Evolutionary conservation across 2,113 vertebrate species (phyloP), one percentile per base, ranked within the genome.

Genomic region (Hiodon tergisus): DNA sequence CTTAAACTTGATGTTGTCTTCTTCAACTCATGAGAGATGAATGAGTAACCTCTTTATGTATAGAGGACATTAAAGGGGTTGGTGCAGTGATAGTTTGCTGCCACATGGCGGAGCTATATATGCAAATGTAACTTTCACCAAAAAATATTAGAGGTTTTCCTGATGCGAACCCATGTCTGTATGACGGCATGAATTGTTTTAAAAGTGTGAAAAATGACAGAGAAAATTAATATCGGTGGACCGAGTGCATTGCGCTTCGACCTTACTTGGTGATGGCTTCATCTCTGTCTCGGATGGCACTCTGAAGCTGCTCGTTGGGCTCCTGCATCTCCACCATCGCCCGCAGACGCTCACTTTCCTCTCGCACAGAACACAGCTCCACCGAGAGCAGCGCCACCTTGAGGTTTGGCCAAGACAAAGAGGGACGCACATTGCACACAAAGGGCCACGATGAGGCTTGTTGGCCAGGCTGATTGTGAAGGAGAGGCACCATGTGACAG

Each of bases 221-320:
- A 48, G 7, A 73, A 5, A 69, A 78, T 63, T 10, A 62, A 9
- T 17, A 54, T 54, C 16, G 31, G 5, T 54, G 68, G 48, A 9
- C 13, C 17, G 53, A 6, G 46, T 68, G 76, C 10, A 10, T 31
- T 16, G 51, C 7, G 16, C 9, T 67, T 52, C 52, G 52, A 58
- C 54, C 92, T 73, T 91, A 98, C 97, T 98, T 98, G 79, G 96
- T 90, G 47, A 99, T 98, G 81, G 96, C 97, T 31, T 98, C 95
- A 0, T 99, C 97, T 73, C 96, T 81, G 89, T 98, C 97, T 86
- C 91, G 87, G 85, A 99, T 94, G n/a, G 97, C 97, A 65, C 93
- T 98, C 87, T 95, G 90, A 71, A 99, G 93, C 86, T 87, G 94
- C 61, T 98, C 94, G 48, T 86, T 92, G 72, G 91, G 91, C 66